Base-by-base conservation (phyloP, 2,888 invertebrate genomes). In the Drosophila limbata region DNA sequence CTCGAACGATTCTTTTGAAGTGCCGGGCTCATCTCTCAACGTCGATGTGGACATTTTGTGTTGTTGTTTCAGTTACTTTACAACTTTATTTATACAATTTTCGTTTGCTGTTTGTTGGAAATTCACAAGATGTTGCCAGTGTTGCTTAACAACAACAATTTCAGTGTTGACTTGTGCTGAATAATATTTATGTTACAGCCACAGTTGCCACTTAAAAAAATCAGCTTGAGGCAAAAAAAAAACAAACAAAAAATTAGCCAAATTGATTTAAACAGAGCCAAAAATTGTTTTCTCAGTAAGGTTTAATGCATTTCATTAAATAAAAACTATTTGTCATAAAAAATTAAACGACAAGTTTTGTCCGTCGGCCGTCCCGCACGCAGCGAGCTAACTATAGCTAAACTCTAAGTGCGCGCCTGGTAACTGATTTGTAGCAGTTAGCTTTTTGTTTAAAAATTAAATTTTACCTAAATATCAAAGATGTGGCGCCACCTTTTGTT, bases 1-100 rank as follows among this genome's bases (percentile, higher is more conserved):
- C 85, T 96, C 95, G 91, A 97, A 97, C 75, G 95, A 95, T 85
- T 95, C 95, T 89, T 95, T 95, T 69, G 92, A 92, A 60, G 92
- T 91, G 48, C 91, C 86, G 5, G 92, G 92, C 53, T 83, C 75
- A 47, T 91, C 91, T 51, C 45, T 64, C n/a, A 60, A 45, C 44
- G 81, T 81, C 28, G 73, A 53, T 19, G 78, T 77, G 55, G 87
- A 78, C 91, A 91, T 91, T 53, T 59, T 73, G 40, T 67, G 35
- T 55, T 17, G 57, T 69, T 70, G 53, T 63, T 73, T 61, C 13
- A 61, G 45, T 33, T 61, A 39, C n/a, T 25, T 11, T 55, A 5
- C 13, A 13, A n/a, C 8, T 42, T 50, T 65, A 45, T 60, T 65
- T 21, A 39, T 28, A 40, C 19, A 50, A 60, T 74, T 69, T 55